Evolutionary conservation across 2,888 invertebrate genomes (phyloP), one percentile per base, ranked within the genome.

Genomic region (Drosophila crucigera): DNA sequence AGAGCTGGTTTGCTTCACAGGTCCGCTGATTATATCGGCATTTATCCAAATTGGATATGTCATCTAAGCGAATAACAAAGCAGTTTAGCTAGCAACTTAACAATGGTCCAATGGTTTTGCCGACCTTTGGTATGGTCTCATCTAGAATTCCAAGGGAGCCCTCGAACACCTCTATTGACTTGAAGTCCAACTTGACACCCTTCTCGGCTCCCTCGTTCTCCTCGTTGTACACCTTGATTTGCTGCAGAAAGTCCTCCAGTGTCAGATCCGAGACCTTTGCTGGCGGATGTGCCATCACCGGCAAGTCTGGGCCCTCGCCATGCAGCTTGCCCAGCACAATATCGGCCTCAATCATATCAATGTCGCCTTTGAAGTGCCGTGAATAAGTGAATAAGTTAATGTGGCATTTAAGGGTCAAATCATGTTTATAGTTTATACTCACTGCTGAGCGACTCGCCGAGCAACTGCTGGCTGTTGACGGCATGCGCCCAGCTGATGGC

Each of bases 251-350:
- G 22, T 95, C 94, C 1, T 95, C 94, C 28, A 98, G 94, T 2
- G 96, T 95, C 43, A 98, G 94, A 93, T 98, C 97, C 0, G 97
- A 97, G 19, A 93, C 94, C 5, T 91, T 94, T 0, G 93, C 93
- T 0, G 98, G 97, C 1, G 98, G 97, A 94, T 98, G 97, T 0
- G 96, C 97, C 98, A 98, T 98, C 50, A 98, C 95, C 0, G 98
- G 97, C 14, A 95, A 87, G 16, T 94, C 93, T 4, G 94, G 94
- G 10, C 92, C 92, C 10, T 69, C 71, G 25, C 84, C 91, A 53
- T 94, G 95, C 52, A 95, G 69, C 39, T 93, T 94, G 19, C 97
- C 97, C 61, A 97, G 86, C 10, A 96, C 94, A 35, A 98, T 95
- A 92, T 98, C 98, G 0, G 97, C 98, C 94, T 98, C 98, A 69